Evolutionary conservation across 2,797 vertebrate species (phyloP), one percentile per base, ranked within the genome.

Genomic region (Streptopelia turtur): DNA sequence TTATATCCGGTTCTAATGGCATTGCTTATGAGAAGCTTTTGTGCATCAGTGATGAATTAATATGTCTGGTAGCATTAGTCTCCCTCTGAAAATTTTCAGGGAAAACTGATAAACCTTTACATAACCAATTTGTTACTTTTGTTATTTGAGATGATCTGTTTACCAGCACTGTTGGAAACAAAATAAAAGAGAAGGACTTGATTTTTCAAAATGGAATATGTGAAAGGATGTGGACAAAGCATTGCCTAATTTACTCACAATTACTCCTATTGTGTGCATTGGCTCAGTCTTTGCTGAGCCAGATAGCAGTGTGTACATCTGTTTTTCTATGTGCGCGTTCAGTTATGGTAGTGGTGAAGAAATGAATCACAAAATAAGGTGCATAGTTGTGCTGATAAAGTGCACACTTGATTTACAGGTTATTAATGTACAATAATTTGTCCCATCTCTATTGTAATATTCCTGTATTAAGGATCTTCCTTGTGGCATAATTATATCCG

Each of bases 121-220:
- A 43, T 90, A 85, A 64, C 53, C 57, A 41, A 87, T 94, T 94
- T 90, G 65, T 82, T 82, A 72, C 80, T 89, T 85, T 72, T 91
- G 41, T 94, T 93, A 28, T 84, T 87, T 45, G 90, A 83, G 86
- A 43, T 71, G 61, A 83, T 92, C 86, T 96, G 90, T 96, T 96
- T 96, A 90, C 68, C 61, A 84, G 86, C n/a, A 14, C 53, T 50
- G 8, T 57, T 89, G 71, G 80, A 74, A 95, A 77, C 64, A 83
- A 87, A 96, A 74, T 60, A 78, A 94, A 87, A 70, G 83, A 77
- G 80, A 90, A 82, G 56, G 24, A 55, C 37, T 85, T 92, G 70
- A 68, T 93, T 93, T 93, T 92, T 75, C 56, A 39, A 78, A 85
- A 59, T 57, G 86, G 80, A 83, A 68, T 53, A 23, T 49, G 24